A percentile compares a stretch with the other conserved stretches of the same genome.
Evolutionary conservation across 2,113 vertebrate genomes (phyloP).

Genomic region (Ammodytes marinus): DNA sequence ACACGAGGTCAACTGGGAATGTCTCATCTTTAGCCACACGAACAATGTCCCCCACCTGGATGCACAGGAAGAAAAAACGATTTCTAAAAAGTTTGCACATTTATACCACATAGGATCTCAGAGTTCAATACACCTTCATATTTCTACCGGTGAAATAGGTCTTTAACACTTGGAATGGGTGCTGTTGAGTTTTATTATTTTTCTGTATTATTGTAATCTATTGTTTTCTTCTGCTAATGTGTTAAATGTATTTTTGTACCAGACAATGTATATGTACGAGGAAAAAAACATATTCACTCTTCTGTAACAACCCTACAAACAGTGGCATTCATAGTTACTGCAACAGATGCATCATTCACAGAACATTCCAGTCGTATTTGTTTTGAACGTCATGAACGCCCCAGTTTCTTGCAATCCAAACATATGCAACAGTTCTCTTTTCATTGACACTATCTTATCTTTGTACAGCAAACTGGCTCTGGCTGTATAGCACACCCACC

Average conservation of each 20-base stretch:
- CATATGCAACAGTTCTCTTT: background rate
- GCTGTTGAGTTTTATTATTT: no score
- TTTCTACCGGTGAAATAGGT: background rate
- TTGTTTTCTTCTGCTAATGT: background rate
- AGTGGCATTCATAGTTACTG: background rate
- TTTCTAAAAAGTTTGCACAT: no score
- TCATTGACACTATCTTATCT: background rate
- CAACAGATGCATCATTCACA: constrained; percentile 6
- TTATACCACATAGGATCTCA: background rate
- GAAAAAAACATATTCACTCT: no score
- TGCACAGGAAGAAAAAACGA: constrained; percentile 24
- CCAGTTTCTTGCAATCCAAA: background rate
- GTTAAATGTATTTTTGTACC: no score
- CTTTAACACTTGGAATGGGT: no score
- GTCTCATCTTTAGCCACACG: constrained; percentile 99
- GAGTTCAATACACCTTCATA: background rate
- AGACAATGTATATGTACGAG: no score
- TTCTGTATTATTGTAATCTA: no score
- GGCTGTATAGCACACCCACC: background rate
- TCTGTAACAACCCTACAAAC: background rate
- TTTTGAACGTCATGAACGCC: background rate
- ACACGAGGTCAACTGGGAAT: constrained; percentile 94
- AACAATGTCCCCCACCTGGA: constrained; percentile 97
- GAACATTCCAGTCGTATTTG: background rate
- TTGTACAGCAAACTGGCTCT: background rate